Percentiles rank a stretch among this genome's conserved stretches.
These are phyloP conservation scores for Galerucella nymphaeae DNA, from an alignment of 2,888 invertebrate species.

Conservation along the genomic window DNA sequence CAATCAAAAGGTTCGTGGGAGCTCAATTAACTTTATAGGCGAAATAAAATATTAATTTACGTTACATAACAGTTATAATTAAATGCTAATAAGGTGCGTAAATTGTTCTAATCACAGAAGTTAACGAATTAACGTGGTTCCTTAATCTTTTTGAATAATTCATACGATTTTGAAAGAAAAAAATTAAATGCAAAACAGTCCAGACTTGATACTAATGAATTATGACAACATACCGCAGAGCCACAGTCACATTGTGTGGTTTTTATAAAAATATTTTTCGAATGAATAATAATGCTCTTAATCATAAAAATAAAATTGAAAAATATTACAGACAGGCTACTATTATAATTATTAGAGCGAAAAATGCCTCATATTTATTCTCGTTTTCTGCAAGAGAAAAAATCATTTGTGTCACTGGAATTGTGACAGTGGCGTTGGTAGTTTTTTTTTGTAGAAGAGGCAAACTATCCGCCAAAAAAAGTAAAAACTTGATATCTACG, in stretches of 20 bases:
- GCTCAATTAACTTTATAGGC: too few relatives aligned
- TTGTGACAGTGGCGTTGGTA: slow-evolving; percentile 7
- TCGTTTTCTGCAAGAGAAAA: slow-evolving; percentile 57
- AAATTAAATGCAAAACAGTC: slow-evolving; percentile 20
- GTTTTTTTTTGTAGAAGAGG: background rate
- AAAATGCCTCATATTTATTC: slow-evolving; percentile 62
- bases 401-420: slow-evolving; percentile 54
- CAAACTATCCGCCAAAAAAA: background rate
- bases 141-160: slow-evolving; percentile 6
- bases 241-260: slow-evolving; percentile 37
- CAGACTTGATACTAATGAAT: slow-evolving; percentile 29
- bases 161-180: slow-evolving; percentile 14
- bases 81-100: too few relatives aligned
- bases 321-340: slow-evolving; percentile 61
- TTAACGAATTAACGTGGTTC: background rate
- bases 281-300: slow-evolving; percentile 55
- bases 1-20: too few relatives aligned
- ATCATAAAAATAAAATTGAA: slow-evolving; percentile 61
- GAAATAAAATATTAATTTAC: too few relatives aligned
- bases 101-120: background rate
- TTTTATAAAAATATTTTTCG: slow-evolving; percentile 49
- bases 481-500: background rate
- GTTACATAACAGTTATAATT: too few relatives aligned
- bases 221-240: slow-evolving; percentile 28
- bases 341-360: slow-evolving; percentile 63